Evolutionary conservation across 2,113 vertebrate genomes (phyloP).

Genomic region (Polypterus senegalus): DNA sequence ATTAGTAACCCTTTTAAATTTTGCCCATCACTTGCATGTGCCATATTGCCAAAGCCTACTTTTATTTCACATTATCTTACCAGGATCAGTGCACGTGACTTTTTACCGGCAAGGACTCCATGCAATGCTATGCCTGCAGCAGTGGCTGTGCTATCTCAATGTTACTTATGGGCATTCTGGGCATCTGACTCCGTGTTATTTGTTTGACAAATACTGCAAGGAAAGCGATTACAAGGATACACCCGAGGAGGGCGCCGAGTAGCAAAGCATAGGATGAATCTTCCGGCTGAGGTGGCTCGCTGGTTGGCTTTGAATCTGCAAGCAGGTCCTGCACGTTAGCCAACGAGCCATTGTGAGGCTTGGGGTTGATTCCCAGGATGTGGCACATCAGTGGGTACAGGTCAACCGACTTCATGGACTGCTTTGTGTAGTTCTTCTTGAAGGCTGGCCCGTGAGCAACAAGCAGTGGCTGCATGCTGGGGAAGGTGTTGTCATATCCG

Average conservation of each 20-base stretch:
- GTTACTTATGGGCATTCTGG: conserved; percentile 40
- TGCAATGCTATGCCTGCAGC: conserved; percentile 51
- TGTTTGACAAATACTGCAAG: conserved; percentile 57
- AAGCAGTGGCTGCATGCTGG: conserved; percentile 81
- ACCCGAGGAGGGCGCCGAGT: conserved; percentile 58
- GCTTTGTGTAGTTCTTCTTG: conserved; percentile 55
- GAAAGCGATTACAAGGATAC: conserved; percentile 62
- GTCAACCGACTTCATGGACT: conserved; percentile 64
- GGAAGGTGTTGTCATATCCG: conserved; percentile 70
- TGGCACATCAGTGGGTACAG: conserved; percentile 80
- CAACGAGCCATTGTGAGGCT: conserved; percentile 77
- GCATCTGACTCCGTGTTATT: conserved; percentile 55
- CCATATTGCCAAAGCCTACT: too few relatives aligned
- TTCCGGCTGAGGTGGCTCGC: conserved; percentile 12
- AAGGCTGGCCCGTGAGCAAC: conserved; percentile 77
- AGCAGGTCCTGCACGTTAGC: conserved; percentile 58
- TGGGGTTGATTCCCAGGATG: conserved; percentile 54
- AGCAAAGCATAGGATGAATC: conserved; percentile 46
- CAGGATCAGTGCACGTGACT: too few relatives aligned
- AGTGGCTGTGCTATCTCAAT: conserved; percentile 71
- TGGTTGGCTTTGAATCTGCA: conserved; percentile 18
- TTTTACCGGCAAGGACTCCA: neutral
- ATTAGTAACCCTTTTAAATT: too few relatives aligned
- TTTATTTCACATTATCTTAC: too few relatives aligned
- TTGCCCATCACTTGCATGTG: too few relatives aligned